A percentile compares a stretch with the other conserved stretches of the same genome.
Conservation (phyloP, 2,797 vertebrate species). For the Myotis myotis region DNA sequence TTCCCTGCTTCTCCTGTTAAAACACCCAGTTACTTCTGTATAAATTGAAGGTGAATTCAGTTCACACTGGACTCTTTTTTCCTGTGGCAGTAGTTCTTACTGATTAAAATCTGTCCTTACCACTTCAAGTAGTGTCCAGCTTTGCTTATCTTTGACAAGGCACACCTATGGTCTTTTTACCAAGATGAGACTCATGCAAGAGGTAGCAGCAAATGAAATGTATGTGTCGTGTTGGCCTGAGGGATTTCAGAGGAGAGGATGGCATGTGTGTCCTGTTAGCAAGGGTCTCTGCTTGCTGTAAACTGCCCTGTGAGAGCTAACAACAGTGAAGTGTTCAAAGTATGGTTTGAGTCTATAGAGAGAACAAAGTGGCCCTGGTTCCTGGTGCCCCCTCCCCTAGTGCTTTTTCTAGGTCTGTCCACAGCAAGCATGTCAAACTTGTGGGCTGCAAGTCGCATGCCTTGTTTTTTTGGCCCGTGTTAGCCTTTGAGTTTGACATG, state of each 20-base stretch:
- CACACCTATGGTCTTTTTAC: not conserved
- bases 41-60: not conserved
- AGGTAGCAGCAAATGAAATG: not conserved
- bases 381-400: too few species aligned
- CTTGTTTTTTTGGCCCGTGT: too few species aligned
- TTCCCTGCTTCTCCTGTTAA: not conserved
- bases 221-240: not conserved
- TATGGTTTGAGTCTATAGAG: not conserved
- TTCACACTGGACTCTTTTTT: not conserved
- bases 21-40: not conserved
- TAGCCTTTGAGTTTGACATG: too few species aligned
- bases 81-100: not conserved
- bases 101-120: not conserved
- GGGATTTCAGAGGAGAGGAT: not conserved
- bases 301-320: not conserved
- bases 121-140: not conserved
- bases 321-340: not conserved
- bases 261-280: not conserved
- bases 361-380: not conserved
- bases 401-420: not conserved
- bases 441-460: fast-evolving
- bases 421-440: too few species aligned
- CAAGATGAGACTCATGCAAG: not conserved
- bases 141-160: not conserved
- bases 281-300: not conserved